These are phyloP conservation scores for Colinus virginianus DNA, from an alignment of 2,113 vertebrate genomes.

Conservation along the genomic window DNA sequence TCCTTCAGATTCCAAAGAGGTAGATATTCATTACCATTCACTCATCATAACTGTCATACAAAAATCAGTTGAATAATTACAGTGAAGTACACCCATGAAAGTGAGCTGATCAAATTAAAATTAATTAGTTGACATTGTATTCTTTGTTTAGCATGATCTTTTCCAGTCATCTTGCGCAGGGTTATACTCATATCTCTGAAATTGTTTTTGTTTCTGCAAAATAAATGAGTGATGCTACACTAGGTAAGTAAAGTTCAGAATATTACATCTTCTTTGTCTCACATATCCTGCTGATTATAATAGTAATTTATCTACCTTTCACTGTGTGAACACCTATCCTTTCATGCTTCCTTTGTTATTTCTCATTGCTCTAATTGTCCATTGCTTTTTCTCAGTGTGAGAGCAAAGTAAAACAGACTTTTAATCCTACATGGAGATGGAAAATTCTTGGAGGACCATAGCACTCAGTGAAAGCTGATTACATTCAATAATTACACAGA, in stretches of 20 bases:
- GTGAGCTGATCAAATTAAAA: slow-evolving; percentile 36
- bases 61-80: slow-evolving; percentile 16
- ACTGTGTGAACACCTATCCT: rapidly evolving
- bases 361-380: neutral
- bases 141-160: slow-evolving; percentile 22
- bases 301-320: neutral
- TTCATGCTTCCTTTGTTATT: neutral
- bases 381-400: neutral
- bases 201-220: neutral
- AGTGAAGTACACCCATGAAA: neutral
- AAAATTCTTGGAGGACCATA: neutral
- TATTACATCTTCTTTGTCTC: neutral
- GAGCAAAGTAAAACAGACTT: neutral
- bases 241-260: neutral
- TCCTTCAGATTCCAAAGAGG: neutral
- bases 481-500: neutral
- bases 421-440: neutral
- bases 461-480: neutral
- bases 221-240: neutral
- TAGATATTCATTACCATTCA: slow-evolving; percentile 6
- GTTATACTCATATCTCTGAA: neutral
- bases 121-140: neutral
- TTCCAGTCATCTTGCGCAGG: neutral
- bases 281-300: neutral
- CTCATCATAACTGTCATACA: neutral